Conservation (phyloP, 2,797 vertebrate genomes). For the Triplophysa yarkandensis region DNA sequence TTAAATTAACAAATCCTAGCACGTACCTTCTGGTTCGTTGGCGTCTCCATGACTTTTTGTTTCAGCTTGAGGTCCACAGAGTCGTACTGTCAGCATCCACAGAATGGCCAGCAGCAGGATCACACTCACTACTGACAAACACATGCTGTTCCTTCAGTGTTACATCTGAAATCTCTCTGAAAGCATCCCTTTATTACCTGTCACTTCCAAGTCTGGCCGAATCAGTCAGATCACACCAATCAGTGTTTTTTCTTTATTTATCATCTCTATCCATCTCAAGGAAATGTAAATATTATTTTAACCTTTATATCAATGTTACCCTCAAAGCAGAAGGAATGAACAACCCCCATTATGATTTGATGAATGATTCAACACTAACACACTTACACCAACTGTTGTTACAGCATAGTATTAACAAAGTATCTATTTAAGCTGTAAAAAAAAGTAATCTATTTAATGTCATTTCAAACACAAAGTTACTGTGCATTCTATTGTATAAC, state of each 20-base stretch:
- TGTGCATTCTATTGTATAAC: conserved; percentile 38
- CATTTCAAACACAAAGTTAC: conserved; percentile 13
- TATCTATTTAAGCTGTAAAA: neutral
- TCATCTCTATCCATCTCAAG: conserved; percentile 67
- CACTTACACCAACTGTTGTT: neutral
- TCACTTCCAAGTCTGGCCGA: conserved; percentile 3
- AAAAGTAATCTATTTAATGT: too few relatives aligned
- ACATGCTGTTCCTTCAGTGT: conserved; percentile 49
- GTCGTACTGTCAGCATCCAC: conserved; percentile 53
- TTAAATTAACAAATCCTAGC: conserved; percentile 3
- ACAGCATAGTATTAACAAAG: conserved; percentile 6
- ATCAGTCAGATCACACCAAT: conserved; percentile 5
- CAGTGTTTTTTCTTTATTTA: conserved; percentile 25
- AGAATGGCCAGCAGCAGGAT: conserved; percentile 64
- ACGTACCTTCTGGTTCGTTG: conserved; percentile 52
- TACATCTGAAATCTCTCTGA: conserved; percentile 24
- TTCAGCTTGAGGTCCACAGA: conserved; percentile 41
- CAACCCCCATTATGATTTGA: neutral
- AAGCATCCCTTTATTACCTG: conserved; percentile 64
- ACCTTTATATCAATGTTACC: conserved; percentile 45
- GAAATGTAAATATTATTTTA: conserved; percentile 65
- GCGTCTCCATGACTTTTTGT: conserved; percentile 44
- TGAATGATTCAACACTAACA: neutral
- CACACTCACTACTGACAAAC: conserved; percentile 57
- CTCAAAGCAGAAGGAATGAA: conserved; percentile 6